phyloP scores from a whole-genome alignment of 2,113 vertebrate species.

The Silurus glanis region DNA sequence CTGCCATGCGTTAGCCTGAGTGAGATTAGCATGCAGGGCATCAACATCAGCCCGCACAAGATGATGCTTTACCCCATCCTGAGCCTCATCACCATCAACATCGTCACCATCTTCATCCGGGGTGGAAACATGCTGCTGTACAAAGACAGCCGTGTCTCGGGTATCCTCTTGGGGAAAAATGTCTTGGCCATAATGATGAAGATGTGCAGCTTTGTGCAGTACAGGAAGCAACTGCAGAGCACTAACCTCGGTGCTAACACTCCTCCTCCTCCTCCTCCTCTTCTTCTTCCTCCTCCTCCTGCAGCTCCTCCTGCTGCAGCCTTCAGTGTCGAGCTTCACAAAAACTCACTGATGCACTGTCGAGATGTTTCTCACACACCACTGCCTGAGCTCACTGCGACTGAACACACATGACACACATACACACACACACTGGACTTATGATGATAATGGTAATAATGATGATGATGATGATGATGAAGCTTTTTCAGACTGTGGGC shows the following conservation, averaged over 20 bases:
- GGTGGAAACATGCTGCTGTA: conserved; percentile 78
- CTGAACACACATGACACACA: conserved; percentile 72
- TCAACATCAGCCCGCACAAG: conserved; percentile 79
- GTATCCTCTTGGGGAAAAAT: conserved; percentile 78
- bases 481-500: not conserved
- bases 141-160: conserved; percentile 72
- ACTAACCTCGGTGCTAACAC: conserved; percentile 34
- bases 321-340: conserved; percentile 73
- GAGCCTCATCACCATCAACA: conserved; percentile 76
- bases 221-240: conserved; percentile 71
- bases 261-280: conserved; percentile 34
- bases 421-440: not conserved
- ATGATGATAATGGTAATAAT: not conserved
- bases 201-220: conserved; percentile 78
- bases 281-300: conserved; percentile 36
- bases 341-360: conserved; percentile 66
- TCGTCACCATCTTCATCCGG: conserved; percentile 77
- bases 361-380: conserved; percentile 66
- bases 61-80: conserved; percentile 81
- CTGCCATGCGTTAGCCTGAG: conserved; percentile 78
- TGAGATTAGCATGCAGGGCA: conserved; percentile 81
- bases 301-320: conserved; percentile 39
- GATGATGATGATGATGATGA: not conserved
- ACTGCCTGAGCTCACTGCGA: conserved; percentile 68
- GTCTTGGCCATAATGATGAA: conserved; percentile 76